Conservation (phyloP, 2,888 invertebrate species). For the Temnothorax ravouxi region DNA sequence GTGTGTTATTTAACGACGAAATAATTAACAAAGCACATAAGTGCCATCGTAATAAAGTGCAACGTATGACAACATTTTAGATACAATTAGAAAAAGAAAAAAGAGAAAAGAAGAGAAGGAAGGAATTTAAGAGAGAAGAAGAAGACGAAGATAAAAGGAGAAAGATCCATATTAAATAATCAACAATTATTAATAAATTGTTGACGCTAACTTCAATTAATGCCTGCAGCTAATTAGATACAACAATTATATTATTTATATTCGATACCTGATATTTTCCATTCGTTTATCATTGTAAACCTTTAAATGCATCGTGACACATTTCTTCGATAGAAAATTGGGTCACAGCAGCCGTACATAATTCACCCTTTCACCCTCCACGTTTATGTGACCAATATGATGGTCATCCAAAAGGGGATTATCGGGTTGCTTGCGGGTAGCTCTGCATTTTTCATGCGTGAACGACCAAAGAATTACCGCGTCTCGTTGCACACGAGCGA, state of each 20-base stretch:
- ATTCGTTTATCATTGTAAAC: neutral
- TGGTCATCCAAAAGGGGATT: constrained; percentile 10
- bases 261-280: neutral
- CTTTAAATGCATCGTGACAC: neutral
- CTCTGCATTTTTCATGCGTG: constrained; percentile 56
- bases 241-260: neutral
- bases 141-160: neutral
- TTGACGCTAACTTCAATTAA: neutral
- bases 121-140: no score
- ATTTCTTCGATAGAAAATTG: neutral
- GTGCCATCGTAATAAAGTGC: neutral
- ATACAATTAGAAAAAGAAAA: neutral
- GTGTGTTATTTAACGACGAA: constrained; percentile 20
- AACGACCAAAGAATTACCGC: constrained; percentile 57
- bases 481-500: constrained; percentile 53
- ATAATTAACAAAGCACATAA: constrained; percentile 12
- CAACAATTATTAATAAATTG: neutral
- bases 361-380: constrained; percentile 16
- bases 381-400: constrained; percentile 28
- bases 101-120: neutral
- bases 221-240: neutral
- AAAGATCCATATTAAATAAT: neutral
- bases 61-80: neutral
- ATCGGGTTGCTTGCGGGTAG: constrained; percentile 13
- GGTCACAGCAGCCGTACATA: neutral